Evolutionary conservation across 2,888 invertebrate species (phyloP).

Genomic region (Agrotis ipsilon): DNA sequence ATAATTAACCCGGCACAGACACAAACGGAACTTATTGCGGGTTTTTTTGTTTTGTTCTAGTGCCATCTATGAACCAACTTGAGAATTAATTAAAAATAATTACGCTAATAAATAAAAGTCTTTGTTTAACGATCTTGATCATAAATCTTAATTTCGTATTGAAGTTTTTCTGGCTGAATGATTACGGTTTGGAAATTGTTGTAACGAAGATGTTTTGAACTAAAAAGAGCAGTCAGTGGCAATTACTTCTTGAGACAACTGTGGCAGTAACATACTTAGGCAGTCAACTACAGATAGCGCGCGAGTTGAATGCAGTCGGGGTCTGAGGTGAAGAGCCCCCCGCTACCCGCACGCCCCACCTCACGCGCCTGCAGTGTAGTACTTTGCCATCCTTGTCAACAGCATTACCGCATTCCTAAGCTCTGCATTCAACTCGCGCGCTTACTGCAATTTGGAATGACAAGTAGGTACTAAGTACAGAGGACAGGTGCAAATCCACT

Average conservation of each 20-base stretch:
- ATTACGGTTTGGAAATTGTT: slow-evolving; percentile 9
- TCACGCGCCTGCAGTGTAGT: too few species aligned
- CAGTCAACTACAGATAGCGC: too few species aligned
- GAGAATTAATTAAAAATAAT: slow-evolving; percentile 44
- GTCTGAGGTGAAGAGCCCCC: too few species aligned
- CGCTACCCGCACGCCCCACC: too few species aligned
- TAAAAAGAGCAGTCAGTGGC: neutral
- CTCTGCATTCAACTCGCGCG: too few species aligned
- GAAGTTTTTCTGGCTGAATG: slow-evolving; percentile 2
- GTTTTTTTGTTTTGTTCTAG: slow-evolving; percentile 44
- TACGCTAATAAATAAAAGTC: slow-evolving; percentile 31
- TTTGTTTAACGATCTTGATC: slow-evolving; percentile 8
- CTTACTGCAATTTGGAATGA: neutral
- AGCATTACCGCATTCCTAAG: too few species aligned
- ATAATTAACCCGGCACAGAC: slow-evolving; percentile 55
- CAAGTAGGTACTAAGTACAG: neutral
- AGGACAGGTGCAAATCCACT: neutral
- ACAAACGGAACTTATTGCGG: slow-evolving; percentile 38
- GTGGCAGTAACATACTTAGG: too few species aligned
- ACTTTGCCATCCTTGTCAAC: too few species aligned
- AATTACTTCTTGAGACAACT: neutral
- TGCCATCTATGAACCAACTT: slow-evolving; percentile 53
- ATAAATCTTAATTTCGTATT: slow-evolving; percentile 39
- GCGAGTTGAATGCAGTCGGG: too few species aligned
- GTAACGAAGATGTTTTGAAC: neutral